Base-by-base conservation (phyloP, 2,888 invertebrate genomes). In the Hyposoter didymator region DNA sequence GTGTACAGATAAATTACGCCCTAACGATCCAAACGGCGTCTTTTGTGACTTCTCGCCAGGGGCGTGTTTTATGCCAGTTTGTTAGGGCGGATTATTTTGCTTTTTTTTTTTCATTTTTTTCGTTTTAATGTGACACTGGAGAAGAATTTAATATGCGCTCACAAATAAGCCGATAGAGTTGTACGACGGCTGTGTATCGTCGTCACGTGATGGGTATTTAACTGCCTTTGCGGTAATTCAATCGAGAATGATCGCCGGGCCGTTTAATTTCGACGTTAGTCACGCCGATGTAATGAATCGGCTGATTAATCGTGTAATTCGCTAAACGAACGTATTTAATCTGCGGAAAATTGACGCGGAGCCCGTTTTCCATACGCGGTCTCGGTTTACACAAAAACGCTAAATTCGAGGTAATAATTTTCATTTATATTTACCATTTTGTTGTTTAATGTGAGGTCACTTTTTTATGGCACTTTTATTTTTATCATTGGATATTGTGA, bases 1-100 rank as follows among this genome's bases (percentile, higher is more conserved):
- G 89, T 85, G 78, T 88, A 89, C 82, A 83, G 72, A 89, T 89
- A 89, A 89, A 89, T 89, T 86, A 89, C 84, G 83, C 80, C 85
- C 84, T 87, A 88, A 88, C 88, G 88, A 88, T 87, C 87, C 82
- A 62, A 84, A 66, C 85, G 80, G 80, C 82, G 86, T 86, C 81
- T 82, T 84, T 84, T 85, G 81, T 87, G 85, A 88, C 87, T 39
- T 4, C 39, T 89, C 83, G 87, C 84, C 66, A 80, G 87, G 82
- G 85, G 87, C 86, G 84, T 86, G 49, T 66, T 43, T 81, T 81
- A 78, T 84, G 79, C 87, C 84, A 84, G 87, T 89, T 89, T 87
- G 86, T 88, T 89, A 86, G 87, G 84, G 84, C 87, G 86, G 87
- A 88, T 89, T 89, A 89, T 88, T 88, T 70, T 70, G 32, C 62